These are phyloP conservation scores for Rhagophthalmus giganteus DNA, from an alignment of 2,888 invertebrate species.

Conservation along the genomic window DNA sequence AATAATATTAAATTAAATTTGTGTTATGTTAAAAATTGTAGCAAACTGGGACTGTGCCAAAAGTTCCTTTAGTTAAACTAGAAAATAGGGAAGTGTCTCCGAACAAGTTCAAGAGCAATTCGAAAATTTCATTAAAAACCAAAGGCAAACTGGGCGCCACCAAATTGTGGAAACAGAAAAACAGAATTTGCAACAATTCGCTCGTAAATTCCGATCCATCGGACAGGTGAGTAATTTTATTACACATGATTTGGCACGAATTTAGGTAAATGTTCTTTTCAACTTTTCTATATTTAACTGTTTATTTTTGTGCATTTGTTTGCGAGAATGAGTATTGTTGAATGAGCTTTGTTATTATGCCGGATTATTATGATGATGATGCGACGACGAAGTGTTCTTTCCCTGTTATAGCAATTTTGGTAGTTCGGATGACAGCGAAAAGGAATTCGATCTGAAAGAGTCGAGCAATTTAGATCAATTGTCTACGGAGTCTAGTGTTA, in stretches of 20 bases:
- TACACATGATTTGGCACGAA: neutral
- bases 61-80: no score
- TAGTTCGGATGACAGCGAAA: constrained; percentile 44
- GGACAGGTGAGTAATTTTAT: constrained; percentile 32
- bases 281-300: neutral
- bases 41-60: neutral
- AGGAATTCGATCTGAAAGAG: no score
- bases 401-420: constrained; percentile 43
- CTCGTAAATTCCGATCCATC: constrained; percentile 27
- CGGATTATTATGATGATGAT: no score
- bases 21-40: no score
- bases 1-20: no score
- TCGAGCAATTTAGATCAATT: no score
- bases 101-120: no score
- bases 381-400: constrained; percentile 1
- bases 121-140: constrained; percentile 36
- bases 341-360: no score
- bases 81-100: no score
- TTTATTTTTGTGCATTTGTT: no score
- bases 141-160: constrained; percentile 31
- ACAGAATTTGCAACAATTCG: constrained; percentile 27
- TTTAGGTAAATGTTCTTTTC: neutral
- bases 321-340: no score
- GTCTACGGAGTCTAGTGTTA: no score
- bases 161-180: constrained; percentile 32